phyloP scores from a whole-genome alignment of 1,140 invertebrate species.

The Diuraphis noxia region DNA sequence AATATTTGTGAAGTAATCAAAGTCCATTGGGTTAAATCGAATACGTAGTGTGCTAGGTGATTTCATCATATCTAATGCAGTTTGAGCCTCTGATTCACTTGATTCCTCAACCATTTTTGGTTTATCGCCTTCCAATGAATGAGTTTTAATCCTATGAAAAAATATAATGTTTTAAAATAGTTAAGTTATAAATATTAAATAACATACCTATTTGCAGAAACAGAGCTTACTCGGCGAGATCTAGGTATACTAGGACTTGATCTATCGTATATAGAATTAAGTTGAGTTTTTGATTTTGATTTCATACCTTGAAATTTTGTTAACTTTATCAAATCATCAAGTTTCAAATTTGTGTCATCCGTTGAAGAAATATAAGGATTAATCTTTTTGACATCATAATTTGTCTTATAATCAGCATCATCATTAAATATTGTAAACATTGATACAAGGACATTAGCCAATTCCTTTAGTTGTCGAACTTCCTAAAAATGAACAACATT shows the following conservation, averaged over 20 bases:
- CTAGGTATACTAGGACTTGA: constrained; percentile 51
- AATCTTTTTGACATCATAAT: not conserved
- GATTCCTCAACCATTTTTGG: constrained; percentile 40
- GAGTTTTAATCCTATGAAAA: constrained; percentile 31
- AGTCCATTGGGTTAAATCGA: constrained; percentile 67
- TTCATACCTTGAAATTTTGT: constrained; percentile 43
- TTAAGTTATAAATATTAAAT: not conserved
- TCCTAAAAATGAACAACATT: constrained; percentile 12
- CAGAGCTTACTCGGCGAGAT: constrained; percentile 48
- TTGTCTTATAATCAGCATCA: constrained; percentile 28
- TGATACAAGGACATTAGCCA: constrained; percentile 33
- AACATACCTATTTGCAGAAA: constrained; percentile 47
- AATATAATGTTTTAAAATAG: not conserved
- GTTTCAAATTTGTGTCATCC: constrained; percentile 36
- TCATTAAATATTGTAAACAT: constrained; percentile 45
- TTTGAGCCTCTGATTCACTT: constrained; percentile 42
- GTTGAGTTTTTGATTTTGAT: constrained; percentile 42
- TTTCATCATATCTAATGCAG: constrained; percentile 6
- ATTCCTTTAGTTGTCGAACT: constrained; percentile 38
- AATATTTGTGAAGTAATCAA: constrained; percentile 68
- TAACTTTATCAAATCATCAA: constrained; percentile 46
- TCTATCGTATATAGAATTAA: constrained; percentile 33
- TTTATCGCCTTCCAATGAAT: constrained; percentile 25
- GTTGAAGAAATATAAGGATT: constrained; percentile 26
- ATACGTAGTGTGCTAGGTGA: constrained; percentile 59